phyloP scores from a whole-genome alignment of 1,140 invertebrate species.

The Ganaspis sp. region DNA sequence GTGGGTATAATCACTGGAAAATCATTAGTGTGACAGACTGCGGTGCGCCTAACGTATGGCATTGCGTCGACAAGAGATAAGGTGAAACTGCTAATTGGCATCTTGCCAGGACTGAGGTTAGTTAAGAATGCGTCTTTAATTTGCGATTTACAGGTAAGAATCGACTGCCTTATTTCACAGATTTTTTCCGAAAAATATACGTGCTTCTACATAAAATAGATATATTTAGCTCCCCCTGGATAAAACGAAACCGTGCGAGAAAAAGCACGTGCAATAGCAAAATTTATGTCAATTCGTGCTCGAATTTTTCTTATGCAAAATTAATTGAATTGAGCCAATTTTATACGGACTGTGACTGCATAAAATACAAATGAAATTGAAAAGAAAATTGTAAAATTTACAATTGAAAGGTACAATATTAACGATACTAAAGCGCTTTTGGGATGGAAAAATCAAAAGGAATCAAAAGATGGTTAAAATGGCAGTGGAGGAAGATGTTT shows the following conservation, averaged over 20 bases:
- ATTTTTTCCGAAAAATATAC: conserved; percentile 11
- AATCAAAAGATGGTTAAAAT: too few species aligned
- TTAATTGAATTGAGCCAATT: too few species aligned
- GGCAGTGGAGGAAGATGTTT: too few species aligned
- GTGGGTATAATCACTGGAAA: conserved; percentile 19
- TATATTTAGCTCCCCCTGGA: neutral
- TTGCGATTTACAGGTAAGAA: conserved; percentile 14
- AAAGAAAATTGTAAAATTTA: too few species aligned
- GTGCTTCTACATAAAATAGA: neutral
- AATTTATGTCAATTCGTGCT: too few species aligned
- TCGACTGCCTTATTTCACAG: neutral
- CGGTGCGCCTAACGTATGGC: conserved; percentile 26
- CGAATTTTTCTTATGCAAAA: too few species aligned
- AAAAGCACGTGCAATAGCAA: neutral
- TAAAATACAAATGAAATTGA: too few species aligned
- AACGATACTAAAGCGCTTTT: too few species aligned
- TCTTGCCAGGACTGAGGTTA: conserved; percentile 19
- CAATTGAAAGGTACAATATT: too few species aligned
- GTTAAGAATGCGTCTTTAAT: conserved; percentile 31
- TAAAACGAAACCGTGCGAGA: neutral
- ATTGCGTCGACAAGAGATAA: conserved; percentile 13
- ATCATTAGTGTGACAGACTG: conserved; percentile 31
- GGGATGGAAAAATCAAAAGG: too few species aligned
- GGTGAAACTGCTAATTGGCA: conserved; percentile 25
- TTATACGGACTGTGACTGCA: too few species aligned